Conservation (phyloP, 1,140 invertebrate genomes). For the Prorops nasuta region DNA sequence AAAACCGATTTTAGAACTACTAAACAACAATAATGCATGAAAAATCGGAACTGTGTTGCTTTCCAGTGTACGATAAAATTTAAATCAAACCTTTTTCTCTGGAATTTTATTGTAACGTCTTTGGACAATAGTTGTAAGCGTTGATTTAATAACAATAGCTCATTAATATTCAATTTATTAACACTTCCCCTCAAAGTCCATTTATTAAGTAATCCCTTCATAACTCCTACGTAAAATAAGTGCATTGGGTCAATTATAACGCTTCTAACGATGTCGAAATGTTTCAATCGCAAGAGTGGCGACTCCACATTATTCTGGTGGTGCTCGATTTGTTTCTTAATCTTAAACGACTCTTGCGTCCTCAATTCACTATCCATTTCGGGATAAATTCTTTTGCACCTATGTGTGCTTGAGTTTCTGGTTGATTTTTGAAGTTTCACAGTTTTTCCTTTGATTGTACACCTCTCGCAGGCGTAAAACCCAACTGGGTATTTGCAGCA, state of each 20-base stretch:
- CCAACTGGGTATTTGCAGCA: conserved; percentile 15
- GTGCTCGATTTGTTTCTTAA: conserved; percentile 13
- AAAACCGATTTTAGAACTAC: conserved; percentile 19
- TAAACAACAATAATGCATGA: conserved; percentile 19
- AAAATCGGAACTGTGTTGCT: conserved; percentile 21
- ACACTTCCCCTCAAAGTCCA: conserved; percentile 13
- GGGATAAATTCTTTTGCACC: conserved; percentile 18
- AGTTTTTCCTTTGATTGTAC: conserved; percentile 12
- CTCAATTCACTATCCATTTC: conserved; percentile 17
- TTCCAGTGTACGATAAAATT: conserved; percentile 23
- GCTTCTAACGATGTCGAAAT: conserved; percentile 12
- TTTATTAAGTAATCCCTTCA: conserved; percentile 17
- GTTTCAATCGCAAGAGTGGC: conserved; percentile 10
- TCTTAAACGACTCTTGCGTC: conserved; percentile 16
- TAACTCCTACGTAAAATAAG: conserved; percentile 15
- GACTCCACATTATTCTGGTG: conserved; percentile 9
- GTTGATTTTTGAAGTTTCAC: too few species aligned
- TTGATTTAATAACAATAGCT: conserved; percentile 1
- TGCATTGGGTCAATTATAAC: conserved; percentile 19
- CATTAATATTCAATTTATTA: conserved; percentile 8
- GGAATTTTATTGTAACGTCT: conserved; percentile 16
- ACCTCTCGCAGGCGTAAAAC: conserved; percentile 24
- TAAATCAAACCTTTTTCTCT: conserved; percentile 22
- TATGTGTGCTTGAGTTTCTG: conserved; percentile 6
- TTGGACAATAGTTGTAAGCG: conserved; percentile 6